Percentiles rank a stretch among this genome's conserved stretches.
Conservation (phyloP, 1,140 invertebrate species). For the Helicoverpa zea region DNA sequence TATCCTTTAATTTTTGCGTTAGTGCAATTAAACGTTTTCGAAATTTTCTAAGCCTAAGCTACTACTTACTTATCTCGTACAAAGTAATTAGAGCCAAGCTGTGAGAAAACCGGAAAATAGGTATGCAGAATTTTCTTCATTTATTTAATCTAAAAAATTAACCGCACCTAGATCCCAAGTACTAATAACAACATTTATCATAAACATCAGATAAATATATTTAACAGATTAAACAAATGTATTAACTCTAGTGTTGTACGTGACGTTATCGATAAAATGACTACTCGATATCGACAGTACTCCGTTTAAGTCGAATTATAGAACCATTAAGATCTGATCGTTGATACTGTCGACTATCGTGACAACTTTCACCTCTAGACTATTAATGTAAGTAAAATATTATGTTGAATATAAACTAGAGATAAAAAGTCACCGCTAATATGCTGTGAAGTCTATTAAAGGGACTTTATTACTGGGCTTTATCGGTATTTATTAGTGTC, state of each 20-base stretch:
- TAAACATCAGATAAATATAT: background rate
- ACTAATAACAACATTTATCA: constrained; percentile 10
- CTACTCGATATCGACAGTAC: background rate
- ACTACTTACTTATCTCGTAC: too few relatives aligned
- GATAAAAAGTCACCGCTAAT: background rate
- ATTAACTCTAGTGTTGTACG: constrained; percentile 8
- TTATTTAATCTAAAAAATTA: background rate
- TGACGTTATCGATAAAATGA: background rate
- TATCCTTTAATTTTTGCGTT: too few relatives aligned
- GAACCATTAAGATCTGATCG: constrained; percentile 2
- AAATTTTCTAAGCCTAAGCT: too few relatives aligned
- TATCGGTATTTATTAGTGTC: background rate
- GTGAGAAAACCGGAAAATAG: too few relatives aligned
- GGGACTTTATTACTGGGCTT: background rate
- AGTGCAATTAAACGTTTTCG: too few relatives aligned
- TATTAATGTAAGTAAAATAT: background rate
- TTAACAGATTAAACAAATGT: background rate
- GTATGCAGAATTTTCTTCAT: too few relatives aligned
- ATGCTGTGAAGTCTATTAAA: background rate
- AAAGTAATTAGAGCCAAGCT: too few relatives aligned
- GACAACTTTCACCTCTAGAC: background rate
- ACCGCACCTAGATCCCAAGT: background rate
- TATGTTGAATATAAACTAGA: background rate
- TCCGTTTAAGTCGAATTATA: background rate
- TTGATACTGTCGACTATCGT: background rate